Percentiles rank a stretch among this genome's conserved stretches.
Evolutionary conservation across 2,888 invertebrate genomes (phyloP).

Genomic region (Cremastinae sp.): DNA sequence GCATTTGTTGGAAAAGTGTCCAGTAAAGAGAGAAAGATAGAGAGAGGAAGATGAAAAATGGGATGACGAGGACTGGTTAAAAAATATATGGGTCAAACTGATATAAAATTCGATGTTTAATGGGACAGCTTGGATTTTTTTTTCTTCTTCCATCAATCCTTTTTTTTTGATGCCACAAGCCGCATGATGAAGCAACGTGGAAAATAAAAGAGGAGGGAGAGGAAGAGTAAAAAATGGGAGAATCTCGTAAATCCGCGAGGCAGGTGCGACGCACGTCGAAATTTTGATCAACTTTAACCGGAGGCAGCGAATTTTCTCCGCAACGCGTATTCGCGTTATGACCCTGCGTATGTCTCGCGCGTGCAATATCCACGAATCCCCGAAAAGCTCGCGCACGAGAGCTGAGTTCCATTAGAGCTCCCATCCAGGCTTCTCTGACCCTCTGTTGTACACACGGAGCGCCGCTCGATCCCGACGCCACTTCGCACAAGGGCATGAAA

Average conservation of each 20-base stretch:
- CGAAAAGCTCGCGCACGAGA: slow-evolving; percentile 9
- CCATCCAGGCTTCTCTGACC: slow-evolving; percentile 2
- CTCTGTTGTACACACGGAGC: slow-evolving; percentile 6
- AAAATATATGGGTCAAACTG: no score
- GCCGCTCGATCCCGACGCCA: slow-evolving; percentile 34
- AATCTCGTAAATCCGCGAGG: slow-evolving; percentile 38
- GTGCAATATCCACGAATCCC: not conserved
- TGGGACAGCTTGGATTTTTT: no score
- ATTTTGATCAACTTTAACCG: slow-evolving; percentile 55
- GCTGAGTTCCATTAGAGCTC: slow-evolving; percentile 51
- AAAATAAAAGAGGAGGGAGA: no score
- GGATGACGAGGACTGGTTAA: no score
- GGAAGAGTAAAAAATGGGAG: not conserved
- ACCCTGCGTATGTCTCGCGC: slow-evolving; percentile 1
- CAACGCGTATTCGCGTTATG: slow-evolving; percentile 7
- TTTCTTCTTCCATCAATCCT: no score
- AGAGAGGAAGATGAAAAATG: no score
- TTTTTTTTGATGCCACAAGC: no score
- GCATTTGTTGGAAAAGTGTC: no score
- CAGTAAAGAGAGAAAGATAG: no score
- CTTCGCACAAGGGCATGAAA: slow-evolving; percentile 35
- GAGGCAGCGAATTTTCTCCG: no score
- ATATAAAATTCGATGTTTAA: no score
- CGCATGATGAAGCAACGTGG: slow-evolving; percentile 34
- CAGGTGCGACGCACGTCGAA: slow-evolving; percentile 43